Evolutionary conservation across 2,888 invertebrate genomes (phyloP).

Genomic region (Caenorhabditis sp.): DNA sequence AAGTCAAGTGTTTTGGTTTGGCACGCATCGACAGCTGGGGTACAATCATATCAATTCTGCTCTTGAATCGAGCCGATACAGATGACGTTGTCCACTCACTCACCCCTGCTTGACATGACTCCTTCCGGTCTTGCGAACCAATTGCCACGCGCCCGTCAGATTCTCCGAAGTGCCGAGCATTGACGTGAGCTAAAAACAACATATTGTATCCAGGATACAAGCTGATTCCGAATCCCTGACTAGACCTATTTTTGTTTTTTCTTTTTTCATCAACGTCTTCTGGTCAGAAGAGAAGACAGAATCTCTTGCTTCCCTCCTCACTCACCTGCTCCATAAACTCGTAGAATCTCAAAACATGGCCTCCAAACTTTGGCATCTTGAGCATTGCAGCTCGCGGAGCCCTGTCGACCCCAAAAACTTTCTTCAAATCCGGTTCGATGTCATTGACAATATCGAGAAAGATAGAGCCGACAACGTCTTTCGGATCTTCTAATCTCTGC

Average conservation of each 20-base stretch:
- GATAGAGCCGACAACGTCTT: slow-evolving; percentile 80
- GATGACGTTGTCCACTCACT: slow-evolving; percentile 16
- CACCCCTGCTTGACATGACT: slow-evolving; percentile 73
- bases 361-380: slow-evolving; percentile 82
- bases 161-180: slow-evolving; percentile 82
- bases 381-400: slow-evolving; percentile 80
- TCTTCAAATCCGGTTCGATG: slow-evolving; percentile 79
- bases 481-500: slow-evolving; percentile 79
- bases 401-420: slow-evolving; percentile 82
- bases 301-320: neutral
- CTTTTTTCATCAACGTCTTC: no score
- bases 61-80: neutral
- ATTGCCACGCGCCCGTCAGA: slow-evolving; percentile 82
- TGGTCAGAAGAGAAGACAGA: neutral
- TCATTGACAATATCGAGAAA: slow-evolving; percentile 82
- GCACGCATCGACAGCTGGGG: neutral
- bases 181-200: slow-evolving; percentile 74
- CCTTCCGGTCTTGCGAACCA: slow-evolving; percentile 81
- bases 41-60: neutral
- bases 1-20: slow-evolving; percentile 18
- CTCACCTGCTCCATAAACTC: slow-evolving; percentile 81
- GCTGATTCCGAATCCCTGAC: neutral
- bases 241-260: neutral
- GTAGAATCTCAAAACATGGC: slow-evolving; percentile 79
- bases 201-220: neutral